A percentile compares a stretch with the other conserved stretches of the same genome.
Conservation (phyloP, 2,888 invertebrate species). For the Odontocerum albicorne region DNA sequence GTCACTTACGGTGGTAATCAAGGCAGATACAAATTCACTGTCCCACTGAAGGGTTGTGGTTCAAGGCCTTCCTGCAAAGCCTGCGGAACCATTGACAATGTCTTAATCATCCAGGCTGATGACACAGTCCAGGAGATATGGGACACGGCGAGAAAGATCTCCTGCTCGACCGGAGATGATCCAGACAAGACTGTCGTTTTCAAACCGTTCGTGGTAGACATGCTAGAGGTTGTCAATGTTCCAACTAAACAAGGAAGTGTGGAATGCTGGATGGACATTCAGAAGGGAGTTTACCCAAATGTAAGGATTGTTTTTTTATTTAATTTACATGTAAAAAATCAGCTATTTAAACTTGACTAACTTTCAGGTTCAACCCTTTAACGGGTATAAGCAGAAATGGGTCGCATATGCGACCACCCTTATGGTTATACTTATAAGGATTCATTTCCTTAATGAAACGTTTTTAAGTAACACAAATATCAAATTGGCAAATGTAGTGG, state of each 20-base stretch:
- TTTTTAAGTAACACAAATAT: too few relatives aligned
- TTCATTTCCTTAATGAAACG: too few relatives aligned
- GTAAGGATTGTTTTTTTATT: conserved; percentile 43
- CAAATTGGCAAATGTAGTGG: too few relatives aligned
- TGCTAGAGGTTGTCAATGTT: conserved; percentile 69
- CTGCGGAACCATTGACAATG: conserved; percentile 65
- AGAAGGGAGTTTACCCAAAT: conserved; percentile 69
- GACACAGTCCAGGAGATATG: conserved; percentile 65
- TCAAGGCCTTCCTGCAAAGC: conserved; percentile 62
- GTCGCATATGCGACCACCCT: too few relatives aligned
- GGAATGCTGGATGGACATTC: conserved; percentile 79
- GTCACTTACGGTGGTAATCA: conserved; percentile 61
- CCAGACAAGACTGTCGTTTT: conserved; percentile 50
- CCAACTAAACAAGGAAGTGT: conserved; percentile 65
- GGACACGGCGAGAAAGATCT: conserved; percentile 66
- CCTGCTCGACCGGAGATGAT: conserved; percentile 47
- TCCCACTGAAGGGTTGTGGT: conserved; percentile 67
- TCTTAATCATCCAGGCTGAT: conserved; percentile 68
- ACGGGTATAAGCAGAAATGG: too few relatives aligned
- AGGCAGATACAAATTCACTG: conserved; percentile 60
- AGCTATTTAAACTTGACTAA: too few relatives aligned
- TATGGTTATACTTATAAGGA: too few relatives aligned
- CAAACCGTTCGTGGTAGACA: conserved; percentile 69
- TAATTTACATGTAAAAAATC: neutral
- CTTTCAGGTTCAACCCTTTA: neutral